Percentiles rank a stretch among this genome's conserved stretches.
These are phyloP conservation scores for Acarapis woodi DNA, from an alignment of 1,140 invertebrate species.

Conservation along the genomic window DNA sequence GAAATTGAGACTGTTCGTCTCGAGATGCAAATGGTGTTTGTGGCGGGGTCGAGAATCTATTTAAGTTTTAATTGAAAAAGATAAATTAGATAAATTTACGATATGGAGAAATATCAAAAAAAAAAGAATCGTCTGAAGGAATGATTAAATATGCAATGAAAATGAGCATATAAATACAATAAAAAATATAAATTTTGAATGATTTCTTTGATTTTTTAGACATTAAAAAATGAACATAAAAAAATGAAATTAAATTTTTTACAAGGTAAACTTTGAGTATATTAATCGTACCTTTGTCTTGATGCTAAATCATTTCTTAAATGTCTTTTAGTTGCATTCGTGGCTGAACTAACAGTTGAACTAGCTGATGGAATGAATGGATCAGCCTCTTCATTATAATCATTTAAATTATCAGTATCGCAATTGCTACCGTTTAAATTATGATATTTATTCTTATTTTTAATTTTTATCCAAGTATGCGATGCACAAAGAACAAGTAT, in stretches of 20 bases:
- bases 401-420: conserved; percentile 17
- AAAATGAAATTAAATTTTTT: not conserved
- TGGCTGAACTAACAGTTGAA: conserved; percentile 21
- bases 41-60: not conserved
- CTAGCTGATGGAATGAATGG: conserved; percentile 26
- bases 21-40: not conserved
- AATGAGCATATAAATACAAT: not conserved
- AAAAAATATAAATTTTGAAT: too few relatives aligned
- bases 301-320: conserved; percentile 4
- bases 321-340: conserved; percentile 21
- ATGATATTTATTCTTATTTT: conserved; percentile 34
- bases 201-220: too few relatives aligned
- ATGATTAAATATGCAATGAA: not conserved
- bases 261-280: not conserved
- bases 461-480: conserved; percentile 82
- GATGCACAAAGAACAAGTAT: conserved; percentile 73
- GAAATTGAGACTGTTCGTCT: conserved; percentile 10
- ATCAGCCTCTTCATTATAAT: conserved; percentile 40
- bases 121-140: not conserved
- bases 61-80: not conserved
- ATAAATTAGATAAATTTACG: not conserved
- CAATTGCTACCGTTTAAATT: too few relatives aligned
- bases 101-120: not conserved
- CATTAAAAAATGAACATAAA: not conserved
- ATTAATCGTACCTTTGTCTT: conserved; percentile 7